Conservation (phyloP, 2,797 vertebrate genomes). For the Siniperca obscura region DNA sequence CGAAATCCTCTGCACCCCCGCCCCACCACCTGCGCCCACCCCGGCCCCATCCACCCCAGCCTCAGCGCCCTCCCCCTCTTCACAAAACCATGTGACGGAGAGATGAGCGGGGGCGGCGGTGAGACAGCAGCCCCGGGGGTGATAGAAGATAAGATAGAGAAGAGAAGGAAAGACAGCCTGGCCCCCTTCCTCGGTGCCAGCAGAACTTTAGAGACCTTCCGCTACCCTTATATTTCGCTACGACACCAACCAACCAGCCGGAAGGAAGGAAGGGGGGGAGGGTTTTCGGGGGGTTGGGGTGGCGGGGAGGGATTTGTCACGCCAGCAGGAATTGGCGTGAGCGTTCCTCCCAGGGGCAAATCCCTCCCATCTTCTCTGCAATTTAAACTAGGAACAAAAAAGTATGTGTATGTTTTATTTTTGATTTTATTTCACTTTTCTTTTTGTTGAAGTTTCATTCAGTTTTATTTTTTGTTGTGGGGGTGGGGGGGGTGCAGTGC, state of each 20-base stretch:
- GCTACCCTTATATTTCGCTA: conserved; percentile 79
- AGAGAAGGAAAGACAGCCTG: conserved; percentile 72
- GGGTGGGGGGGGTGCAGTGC: conserved; percentile 46
- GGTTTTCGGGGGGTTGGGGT: conserved; percentile 50
- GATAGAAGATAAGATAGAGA: conserved; percentile 75
- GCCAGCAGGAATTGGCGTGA: conserved; percentile 86
- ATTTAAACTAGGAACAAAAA: conserved; percentile 84
- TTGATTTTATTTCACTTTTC: conserved; percentile 71
- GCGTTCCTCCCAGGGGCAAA: conserved; percentile 78
- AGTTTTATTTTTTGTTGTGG: conserved; percentile 64
- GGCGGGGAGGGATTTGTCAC: conserved; percentile 79
- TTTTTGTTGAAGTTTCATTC: conserved; percentile 71
- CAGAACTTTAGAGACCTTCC: conserved; percentile 83
- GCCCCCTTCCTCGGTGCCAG: conserved; percentile 74
- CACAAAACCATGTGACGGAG: conserved; percentile 98
- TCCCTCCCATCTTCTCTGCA: conserved; percentile 83
- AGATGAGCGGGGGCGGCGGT: conserved; percentile 88
- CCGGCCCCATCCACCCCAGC: conserved; percentile 61
- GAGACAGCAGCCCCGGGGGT: conserved; percentile 68
- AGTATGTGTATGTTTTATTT: conserved; percentile 77
- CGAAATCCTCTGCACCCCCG: conserved; percentile 92
- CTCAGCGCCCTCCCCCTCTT: conserved; percentile 83
- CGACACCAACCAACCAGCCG: conserved; percentile 76
- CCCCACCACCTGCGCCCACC: conserved; percentile 62
- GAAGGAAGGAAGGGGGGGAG: conserved; percentile 54